These are phyloP conservation scores for Helicorthomorpha holstii DNA, from an alignment of 1,140 invertebrate species.

Conservation along the genomic window DNA sequence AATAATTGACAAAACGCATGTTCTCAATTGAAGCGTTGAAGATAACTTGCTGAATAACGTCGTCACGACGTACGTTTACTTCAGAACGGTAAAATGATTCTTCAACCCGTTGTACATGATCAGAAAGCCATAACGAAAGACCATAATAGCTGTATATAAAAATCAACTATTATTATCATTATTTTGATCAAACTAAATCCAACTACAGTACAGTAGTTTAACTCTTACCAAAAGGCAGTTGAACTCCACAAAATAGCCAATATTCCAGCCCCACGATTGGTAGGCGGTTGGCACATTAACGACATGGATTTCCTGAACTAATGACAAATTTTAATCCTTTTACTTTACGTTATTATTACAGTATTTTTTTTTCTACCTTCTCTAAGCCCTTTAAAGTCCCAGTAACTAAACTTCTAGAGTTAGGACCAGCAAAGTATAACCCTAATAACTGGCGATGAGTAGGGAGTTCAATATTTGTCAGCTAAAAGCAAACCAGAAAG, in stretches of 20 bases:
- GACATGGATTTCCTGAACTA: slow-evolving; percentile 22
- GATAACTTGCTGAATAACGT: neutral
- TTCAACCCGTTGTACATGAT: slow-evolving; percentile 29
- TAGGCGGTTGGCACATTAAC: slow-evolving; percentile 22
- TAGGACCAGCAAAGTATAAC: slow-evolving; percentile 24
- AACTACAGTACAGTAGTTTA: neutral
- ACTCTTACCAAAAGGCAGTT: slow-evolving; percentile 31
- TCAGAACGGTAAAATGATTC: slow-evolving; percentile 22
- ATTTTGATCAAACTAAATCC: no score
- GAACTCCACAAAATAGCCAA: slow-evolving; percentile 28
- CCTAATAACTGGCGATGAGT: slow-evolving; percentile 35
- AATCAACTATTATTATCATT: slow-evolving; percentile 1
- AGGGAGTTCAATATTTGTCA: slow-evolving; percentile 48
- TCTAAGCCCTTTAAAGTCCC: slow-evolving; percentile 16
- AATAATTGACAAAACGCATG: slow-evolving; percentile 13
- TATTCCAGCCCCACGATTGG: slow-evolving; percentile 21
- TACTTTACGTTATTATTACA: neutral
- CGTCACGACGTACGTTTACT: neutral
- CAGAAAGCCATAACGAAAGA: slow-evolving; percentile 36
- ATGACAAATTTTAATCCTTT: slow-evolving; percentile 4
- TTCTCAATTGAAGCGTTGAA: slow-evolving; percentile 19
- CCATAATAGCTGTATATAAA: slow-evolving; percentile 31
- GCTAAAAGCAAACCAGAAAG: no score
- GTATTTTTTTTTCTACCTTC: slow-evolving; percentile 10
- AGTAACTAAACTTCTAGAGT: slow-evolving; percentile 11